Evolutionary conservation across 2,888 invertebrate genomes (phyloP).

Genomic region (Folsomia manolachei): DNA sequence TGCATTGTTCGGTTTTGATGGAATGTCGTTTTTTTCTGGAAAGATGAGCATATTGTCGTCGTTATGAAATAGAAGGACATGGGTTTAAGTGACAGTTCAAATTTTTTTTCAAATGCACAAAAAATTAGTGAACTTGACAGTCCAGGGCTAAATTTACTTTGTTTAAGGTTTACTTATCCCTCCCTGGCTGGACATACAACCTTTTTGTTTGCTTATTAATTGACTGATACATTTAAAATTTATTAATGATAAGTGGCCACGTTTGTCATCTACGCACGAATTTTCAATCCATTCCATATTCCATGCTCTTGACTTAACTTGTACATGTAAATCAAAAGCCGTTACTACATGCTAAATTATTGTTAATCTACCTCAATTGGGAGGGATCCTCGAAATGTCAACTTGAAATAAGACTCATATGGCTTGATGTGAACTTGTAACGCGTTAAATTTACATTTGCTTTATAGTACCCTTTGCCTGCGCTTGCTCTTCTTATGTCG

Average conservation of each 20-base stretch:
- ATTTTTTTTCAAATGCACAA: neutral
- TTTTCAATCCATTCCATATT: too few relatives aligned
- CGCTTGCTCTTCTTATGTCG: slow-evolving; percentile 9
- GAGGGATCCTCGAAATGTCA: slow-evolving; percentile 32
- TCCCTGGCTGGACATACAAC: neutral
- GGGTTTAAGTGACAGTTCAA: too few relatives aligned
- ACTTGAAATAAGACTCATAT: slow-evolving; percentile 22
- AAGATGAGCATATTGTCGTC: neutral
- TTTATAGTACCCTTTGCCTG: neutral
- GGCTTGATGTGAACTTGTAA: neutral
- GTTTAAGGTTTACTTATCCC: neutral
- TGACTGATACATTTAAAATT: too few relatives aligned
- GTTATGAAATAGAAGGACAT: too few relatives aligned
- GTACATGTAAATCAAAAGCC: slow-evolving; percentile 13
- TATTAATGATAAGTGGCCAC: neutral
- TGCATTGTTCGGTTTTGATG: neutral
- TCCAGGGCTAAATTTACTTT: slow-evolving; percentile 6
- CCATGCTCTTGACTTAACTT: too few relatives aligned
- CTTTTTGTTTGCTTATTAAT: neutral
- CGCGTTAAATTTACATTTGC: neutral
- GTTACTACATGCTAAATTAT: slow-evolving; percentile 1
- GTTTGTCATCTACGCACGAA: too few relatives aligned
- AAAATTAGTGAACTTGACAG: slow-evolving; percentile 10
- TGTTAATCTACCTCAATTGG: neutral
- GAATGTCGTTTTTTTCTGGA: too few relatives aligned